Evolutionary conservation across 2,797 vertebrate genomes (phyloP), one percentile per base, ranked within the genome.

Genomic region (Psittacula derbiana): DNA sequence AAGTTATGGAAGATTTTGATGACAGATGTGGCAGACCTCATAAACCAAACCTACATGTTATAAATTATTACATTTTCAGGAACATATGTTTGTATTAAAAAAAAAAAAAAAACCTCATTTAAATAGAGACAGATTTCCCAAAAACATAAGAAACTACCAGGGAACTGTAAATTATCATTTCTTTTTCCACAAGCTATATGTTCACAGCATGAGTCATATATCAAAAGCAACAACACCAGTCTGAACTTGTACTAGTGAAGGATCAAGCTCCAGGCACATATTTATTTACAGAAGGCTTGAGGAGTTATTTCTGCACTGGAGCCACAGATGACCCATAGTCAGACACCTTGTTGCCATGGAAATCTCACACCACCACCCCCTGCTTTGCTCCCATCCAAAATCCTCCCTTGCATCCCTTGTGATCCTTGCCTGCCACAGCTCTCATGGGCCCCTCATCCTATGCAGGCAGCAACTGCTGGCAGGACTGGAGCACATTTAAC

Each of bases 41-140:
- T 94, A 96, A 97, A 96, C 70, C 72, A 95, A 97, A 93, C 31
- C 52, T 86, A 75, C 67, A 52, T 87, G 69, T 92, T 96, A 95
- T 52, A 93, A 96, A 95, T 90, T 81, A 92, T 85, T 88, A 86
- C 73, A 88, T 92, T 95, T 97, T 96, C 85, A 95, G 84, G 69
- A 97, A 38, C n/a, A 16, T 38, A 10, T 47, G 33, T 24, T 47
- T 46, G 36, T 58, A 36, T 44, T 58, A 2, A 6, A 44, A 44
- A 69, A 52, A 40, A 41, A n/a, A 20, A 12, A 2, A 8, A 30
- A 33, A 36, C 16, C 55, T 38, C 44, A 78, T 91, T 57, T 94
- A 36, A 78, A 65, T 44, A 57, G 11, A 90, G 8, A 44, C 4
- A 47, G 27, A 53, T 25, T 78, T 88, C 81, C 55, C 52, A 36